phyloP scores from a whole-genome alignment of 2,888 invertebrate genomes.

The Nezara viridula region DNA sequence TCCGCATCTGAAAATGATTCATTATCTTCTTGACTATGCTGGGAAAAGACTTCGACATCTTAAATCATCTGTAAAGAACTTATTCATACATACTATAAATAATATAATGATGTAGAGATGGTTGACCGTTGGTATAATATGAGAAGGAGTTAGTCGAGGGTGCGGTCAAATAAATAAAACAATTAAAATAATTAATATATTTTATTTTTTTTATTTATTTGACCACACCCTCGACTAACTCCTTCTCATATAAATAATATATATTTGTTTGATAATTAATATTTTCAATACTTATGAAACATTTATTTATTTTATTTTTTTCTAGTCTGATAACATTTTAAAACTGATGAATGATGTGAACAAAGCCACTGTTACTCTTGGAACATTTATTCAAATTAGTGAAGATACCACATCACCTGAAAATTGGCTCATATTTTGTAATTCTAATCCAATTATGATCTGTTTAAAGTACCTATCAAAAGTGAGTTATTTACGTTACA shows the following conservation, averaged over 20 bases:
- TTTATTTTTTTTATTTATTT: no score
- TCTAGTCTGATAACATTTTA: neutral
- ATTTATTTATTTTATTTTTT: neutral
- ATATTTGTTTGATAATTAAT: neutral
- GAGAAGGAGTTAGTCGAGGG: no score
- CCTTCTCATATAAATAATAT: no score
- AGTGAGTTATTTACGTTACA: slow-evolving; percentile 68
- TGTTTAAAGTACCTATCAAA: slow-evolving; percentile 68
- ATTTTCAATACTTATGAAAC: neutral
- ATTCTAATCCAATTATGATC: slow-evolving; percentile 69
- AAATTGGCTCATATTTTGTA: slow-evolving; percentile 70
- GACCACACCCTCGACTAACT: no score
- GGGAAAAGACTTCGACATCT: slow-evolving; percentile 65
- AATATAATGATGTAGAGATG: no score
- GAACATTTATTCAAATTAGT: slow-evolving; percentile 55
- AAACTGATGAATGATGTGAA: slow-evolving; percentile 49
- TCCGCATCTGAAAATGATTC: slow-evolving; percentile 68
- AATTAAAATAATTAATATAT: no score
- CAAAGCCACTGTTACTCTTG: slow-evolving; percentile 40
- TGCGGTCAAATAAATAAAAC: no score
- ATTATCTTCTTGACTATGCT: slow-evolving; percentile 68
- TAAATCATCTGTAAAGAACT: slow-evolving; percentile 63
- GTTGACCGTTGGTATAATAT: no score
- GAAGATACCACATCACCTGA: slow-evolving; percentile 62
- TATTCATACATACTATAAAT: neutral